Evolutionary conservation across 2,113 vertebrate genomes (phyloP).

Genomic region (Acrocephalus kingi): DNA sequence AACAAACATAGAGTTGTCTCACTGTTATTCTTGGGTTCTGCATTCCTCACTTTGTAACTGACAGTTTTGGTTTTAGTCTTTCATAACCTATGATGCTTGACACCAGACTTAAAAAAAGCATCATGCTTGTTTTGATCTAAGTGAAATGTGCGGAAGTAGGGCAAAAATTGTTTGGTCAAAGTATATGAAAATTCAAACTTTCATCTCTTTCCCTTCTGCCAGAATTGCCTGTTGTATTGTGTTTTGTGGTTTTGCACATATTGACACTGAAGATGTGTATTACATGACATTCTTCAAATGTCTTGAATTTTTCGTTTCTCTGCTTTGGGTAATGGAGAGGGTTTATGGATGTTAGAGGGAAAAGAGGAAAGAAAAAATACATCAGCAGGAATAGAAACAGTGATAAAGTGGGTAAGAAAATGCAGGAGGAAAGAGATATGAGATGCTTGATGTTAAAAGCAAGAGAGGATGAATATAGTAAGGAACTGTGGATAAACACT

Average conservation of each 20-base stretch:
- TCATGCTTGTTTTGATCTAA: not conserved
- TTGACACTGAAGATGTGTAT: not conserved
- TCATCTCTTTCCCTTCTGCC: not conserved
- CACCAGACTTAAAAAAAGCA: slow-evolving; percentile 16
- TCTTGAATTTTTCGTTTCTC: not conserved
- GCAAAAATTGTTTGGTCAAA: not conserved
- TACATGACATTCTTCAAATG: not conserved
- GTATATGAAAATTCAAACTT: not conserved
- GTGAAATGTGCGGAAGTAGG: slow-evolving; percentile 19
- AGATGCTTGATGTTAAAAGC: not conserved
- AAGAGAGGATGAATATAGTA: not conserved
- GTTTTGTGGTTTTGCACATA: not conserved
- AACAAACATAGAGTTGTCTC: not conserved
- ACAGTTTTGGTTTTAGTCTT: slow-evolving; percentile 7
- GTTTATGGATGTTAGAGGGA: not conserved
- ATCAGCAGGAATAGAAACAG: not conserved
- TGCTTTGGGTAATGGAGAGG: not conserved
- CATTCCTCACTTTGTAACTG: not conserved
- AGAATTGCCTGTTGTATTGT: not conserved
- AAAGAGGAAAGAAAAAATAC: not conserved
- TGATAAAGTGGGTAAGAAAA: not conserved
- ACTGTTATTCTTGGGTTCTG: not conserved
- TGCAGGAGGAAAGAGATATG: not conserved
- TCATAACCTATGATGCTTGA: slow-evolving; percentile 1
- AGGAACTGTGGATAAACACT: not conserved